Conservation (phyloP, 30 jellyfish, hydroid and myxozoan species). For the Rhopilema esculentum region DNA sequence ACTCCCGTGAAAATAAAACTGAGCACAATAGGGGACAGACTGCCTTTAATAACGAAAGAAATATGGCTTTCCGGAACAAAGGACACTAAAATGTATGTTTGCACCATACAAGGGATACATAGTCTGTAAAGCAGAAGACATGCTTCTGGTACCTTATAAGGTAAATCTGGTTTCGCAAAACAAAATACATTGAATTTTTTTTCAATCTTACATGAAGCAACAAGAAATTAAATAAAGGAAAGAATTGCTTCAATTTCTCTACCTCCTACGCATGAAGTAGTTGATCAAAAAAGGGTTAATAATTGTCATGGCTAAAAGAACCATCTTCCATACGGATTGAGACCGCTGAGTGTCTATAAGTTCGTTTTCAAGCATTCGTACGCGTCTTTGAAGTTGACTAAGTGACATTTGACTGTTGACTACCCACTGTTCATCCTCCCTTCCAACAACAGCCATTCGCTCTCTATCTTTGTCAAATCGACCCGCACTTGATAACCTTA, state of each 20-base stretch:
- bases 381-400: conserved; percentile 61
- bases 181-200: neutral
- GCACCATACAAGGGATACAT: no score
- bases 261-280: conserved; percentile 48
- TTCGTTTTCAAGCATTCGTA: conserved; percentile 69
- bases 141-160: no score
- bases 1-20: no score
- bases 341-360: conserved; percentile 46
- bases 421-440: conserved; percentile 43
- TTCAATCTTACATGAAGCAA: neutral
- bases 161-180: no score
- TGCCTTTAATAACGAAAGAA: no score
- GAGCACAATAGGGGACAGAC: no score
- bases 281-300: conserved; percentile 60
- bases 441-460: conserved; percentile 63
- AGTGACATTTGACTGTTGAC: conserved; percentile 38
- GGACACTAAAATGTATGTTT: no score
- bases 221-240: neutral
- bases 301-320: conserved; percentile 62
- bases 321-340: conserved; percentile 60
- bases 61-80: no score
- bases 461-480: conserved; percentile 47
- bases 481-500: conserved; percentile 9
- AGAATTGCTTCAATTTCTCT: neutral
- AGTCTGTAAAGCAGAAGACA: no score